phyloP scores from a whole-genome alignment of 1,140 invertebrate genomes.

The Helicoverpa armigera region DNA sequence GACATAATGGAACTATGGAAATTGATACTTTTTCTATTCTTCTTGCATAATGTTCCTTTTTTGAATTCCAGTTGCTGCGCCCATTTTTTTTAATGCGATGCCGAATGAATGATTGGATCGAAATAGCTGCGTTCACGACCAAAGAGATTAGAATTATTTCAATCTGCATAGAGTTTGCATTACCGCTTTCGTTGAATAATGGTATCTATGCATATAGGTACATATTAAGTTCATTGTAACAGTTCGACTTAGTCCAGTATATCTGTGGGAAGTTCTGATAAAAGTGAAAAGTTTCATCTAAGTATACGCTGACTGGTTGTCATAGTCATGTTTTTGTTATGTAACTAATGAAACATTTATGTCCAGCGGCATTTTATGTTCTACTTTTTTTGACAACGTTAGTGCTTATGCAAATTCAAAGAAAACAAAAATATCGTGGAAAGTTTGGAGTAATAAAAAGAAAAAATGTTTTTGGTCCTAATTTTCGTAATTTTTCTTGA shows the following conservation, averaged over 20 bases:
- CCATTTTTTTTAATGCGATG: neutral
- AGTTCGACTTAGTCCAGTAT: constrained; percentile 30
- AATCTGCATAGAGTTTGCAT: neutral
- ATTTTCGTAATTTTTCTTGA: neutral
- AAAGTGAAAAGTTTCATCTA: constrained; percentile 41
- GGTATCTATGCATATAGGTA: too few species aligned
- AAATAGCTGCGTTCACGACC: neutral
- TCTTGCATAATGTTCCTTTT: constrained; percentile 17
- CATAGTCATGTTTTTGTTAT: constrained; percentile 32
- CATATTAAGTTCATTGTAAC: constrained; percentile 36
- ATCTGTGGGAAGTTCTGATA: constrained; percentile 21
- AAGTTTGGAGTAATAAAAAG: constrained; percentile 1
- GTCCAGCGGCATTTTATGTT: neutral
- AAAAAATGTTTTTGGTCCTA: neutral
- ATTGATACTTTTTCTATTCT: constrained; percentile 17
- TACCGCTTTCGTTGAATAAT: neutral
- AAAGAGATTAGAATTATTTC: neutral
- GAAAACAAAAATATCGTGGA: neutral
- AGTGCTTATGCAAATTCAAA: neutral
- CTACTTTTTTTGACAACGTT: constrained; percentile 9
- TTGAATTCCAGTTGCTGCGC: constrained; percentile 2
- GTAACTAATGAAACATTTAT: constrained; percentile 14
- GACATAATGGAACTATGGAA: constrained; percentile 36
- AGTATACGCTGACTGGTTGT: constrained; percentile 11
- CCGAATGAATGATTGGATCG: neutral